Conservation (phyloP, 2,888 invertebrate species). For the Axea sp. region DNA sequence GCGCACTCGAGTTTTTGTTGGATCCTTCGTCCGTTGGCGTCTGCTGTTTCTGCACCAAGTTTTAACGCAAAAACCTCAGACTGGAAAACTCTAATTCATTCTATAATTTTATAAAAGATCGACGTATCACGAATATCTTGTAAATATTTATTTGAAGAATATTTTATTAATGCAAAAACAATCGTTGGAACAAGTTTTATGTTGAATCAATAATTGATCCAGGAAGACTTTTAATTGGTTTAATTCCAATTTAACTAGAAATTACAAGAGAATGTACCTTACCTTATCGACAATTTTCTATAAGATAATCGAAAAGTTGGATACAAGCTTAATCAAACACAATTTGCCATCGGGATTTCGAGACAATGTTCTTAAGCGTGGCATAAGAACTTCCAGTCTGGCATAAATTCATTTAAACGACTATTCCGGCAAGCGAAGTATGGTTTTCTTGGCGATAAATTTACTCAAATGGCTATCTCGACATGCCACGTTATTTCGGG, state of each 20-base stretch:
- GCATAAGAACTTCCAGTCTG: constrained; percentile 56
- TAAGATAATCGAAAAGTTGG: constrained; percentile 52
- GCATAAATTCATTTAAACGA: constrained; percentile 67
- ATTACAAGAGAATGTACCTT: no score
- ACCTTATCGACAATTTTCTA: constrained; percentile 7
- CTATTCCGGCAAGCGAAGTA: constrained; percentile 60
- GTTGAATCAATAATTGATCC: no score
- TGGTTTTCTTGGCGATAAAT: constrained; percentile 65
- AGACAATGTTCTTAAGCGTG: constrained; percentile 36
- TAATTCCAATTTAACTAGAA: no score
- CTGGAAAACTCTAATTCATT: constrained; percentile 46
- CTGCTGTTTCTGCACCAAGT: constrained; percentile 33
- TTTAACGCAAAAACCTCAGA: constrained; percentile 21
- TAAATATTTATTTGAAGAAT: neutral
- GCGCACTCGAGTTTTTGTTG: constrained; percentile 63
- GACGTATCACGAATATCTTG: neutral
- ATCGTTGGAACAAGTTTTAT: no score
- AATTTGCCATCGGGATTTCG: constrained; percentile 49
- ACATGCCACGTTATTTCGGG: constrained; percentile 64
- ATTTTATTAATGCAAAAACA: no score
- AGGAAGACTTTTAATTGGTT: no score
- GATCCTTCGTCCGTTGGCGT: constrained; percentile 38
- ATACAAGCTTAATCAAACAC: constrained; percentile 57
- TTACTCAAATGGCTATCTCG: constrained; percentile 61
- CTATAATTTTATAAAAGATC: neutral